Percentiles rank a stretch among this genome's conserved stretches.
Conservation (phyloP, 1,140 invertebrate genomes). For the Formica selysi region DNA sequence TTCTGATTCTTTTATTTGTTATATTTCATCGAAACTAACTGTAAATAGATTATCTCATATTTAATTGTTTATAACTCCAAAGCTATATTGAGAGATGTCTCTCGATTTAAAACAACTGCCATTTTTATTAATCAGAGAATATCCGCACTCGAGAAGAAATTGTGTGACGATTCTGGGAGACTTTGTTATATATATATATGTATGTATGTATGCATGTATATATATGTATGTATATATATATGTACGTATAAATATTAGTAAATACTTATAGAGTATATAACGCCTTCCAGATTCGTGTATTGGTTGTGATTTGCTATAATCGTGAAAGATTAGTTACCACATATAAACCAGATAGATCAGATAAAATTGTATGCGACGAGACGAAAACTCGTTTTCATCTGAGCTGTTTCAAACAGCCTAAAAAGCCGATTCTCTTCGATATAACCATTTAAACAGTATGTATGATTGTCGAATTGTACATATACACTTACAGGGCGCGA, state of each 20-base stretch:
- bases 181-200: slow-evolving; percentile 29
- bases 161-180: slow-evolving; percentile 37
- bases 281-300: slow-evolving; percentile 70
- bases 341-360: slow-evolving; percentile 20
- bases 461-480: background rate
- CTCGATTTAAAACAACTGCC: background rate
- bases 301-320: slow-evolving; percentile 75
- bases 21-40: background rate
- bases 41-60: background rate
- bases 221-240: background rate
- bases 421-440: slow-evolving; percentile 44
- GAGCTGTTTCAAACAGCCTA: slow-evolving; percentile 9
- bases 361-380: slow-evolving; percentile 53
- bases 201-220: too few relatives aligned
- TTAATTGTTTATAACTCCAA: background rate
- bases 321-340: slow-evolving; percentile 73
- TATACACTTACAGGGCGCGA: slow-evolving; percentile 20
- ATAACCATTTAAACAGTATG: slow-evolving; percentile 19
- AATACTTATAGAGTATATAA: slow-evolving; percentile 65
- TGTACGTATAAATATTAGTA: slow-evolving; percentile 69
- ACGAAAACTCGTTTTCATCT: slow-evolving; percentile 44
- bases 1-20: background rate
- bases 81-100: background rate
- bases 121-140: background rate
- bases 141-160: slow-evolving; percentile 8